Evolutionary conservation across 2,888 invertebrate genomes (phyloP).

Genomic region (Bhutanitis thaidina): DNA sequence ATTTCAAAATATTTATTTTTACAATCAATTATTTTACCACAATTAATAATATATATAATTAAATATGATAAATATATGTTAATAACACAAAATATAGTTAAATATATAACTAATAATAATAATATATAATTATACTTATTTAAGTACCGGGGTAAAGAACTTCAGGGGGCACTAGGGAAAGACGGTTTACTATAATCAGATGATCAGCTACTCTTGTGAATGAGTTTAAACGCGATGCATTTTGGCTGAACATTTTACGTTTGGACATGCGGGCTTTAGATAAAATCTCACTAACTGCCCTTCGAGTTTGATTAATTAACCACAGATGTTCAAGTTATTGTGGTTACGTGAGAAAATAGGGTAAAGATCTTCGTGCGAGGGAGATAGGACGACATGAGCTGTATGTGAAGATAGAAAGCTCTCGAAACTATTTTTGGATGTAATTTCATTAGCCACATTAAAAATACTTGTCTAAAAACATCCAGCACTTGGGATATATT

Average conservation of each 20-base stretch:
- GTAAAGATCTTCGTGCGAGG: slow-evolving; percentile 35
- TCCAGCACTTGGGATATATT: slow-evolving; percentile 8
- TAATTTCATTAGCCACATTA: slow-evolving; percentile 6
- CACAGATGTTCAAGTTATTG: slow-evolving; percentile 51
- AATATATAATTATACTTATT: too few relatives aligned
- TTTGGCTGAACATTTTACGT: neutral
- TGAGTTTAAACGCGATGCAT: too few relatives aligned
- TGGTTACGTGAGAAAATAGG: slow-evolving; percentile 63
- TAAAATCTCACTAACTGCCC: slow-evolving; percentile 27
- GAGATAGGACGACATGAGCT: slow-evolving; percentile 42
- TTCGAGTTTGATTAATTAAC: slow-evolving; percentile 53
- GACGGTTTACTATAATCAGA: too few relatives aligned
- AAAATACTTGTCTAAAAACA: slow-evolving; percentile 9
- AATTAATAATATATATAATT: too few relatives aligned
- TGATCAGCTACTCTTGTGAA: too few relatives aligned
- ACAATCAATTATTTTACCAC: too few relatives aligned
- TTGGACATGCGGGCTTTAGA: slow-evolving; percentile 15
- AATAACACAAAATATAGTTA: too few relatives aligned
- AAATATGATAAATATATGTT: too few relatives aligned
- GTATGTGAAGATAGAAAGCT: slow-evolving; percentile 33
- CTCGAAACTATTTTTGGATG: slow-evolving; percentile 27
- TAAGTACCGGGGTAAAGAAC: too few relatives aligned
- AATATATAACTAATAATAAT: too few relatives aligned
- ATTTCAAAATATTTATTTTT: too few relatives aligned
- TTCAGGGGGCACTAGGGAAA: too few relatives aligned